Conservation (phyloP, 2,888 invertebrate genomes). For the Antheraea yamamai region DNA sequence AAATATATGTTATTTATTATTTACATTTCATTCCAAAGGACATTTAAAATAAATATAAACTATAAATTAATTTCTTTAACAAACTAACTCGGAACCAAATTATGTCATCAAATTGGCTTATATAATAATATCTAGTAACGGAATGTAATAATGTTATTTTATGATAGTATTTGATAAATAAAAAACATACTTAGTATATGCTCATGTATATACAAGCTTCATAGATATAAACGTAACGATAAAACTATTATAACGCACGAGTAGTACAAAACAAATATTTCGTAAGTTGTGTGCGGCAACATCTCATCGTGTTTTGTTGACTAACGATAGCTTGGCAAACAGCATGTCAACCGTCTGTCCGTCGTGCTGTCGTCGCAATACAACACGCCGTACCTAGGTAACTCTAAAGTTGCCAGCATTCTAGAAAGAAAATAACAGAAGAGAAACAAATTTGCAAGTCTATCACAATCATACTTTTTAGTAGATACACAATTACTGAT, state of each 20-base stretch:
- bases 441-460: background rate
- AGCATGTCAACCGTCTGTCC: background rate
- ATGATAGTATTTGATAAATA: background rate
- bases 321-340: background rate
- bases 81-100: background rate
- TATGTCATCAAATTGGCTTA: background rate
- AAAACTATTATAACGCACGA: background rate
- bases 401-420: background rate
- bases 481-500: too few species aligned
- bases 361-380: background rate
- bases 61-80: background rate
- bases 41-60: background rate
- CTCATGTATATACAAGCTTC: background rate
- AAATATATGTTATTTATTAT: background rate
- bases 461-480: too few species aligned
- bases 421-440: background rate
- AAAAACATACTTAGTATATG: background rate
- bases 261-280: background rate
- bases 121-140: background rate
- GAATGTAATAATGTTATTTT: background rate
- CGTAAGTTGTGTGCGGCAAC: background rate
- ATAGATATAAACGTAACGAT: background rate
- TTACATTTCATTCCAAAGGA: background rate
- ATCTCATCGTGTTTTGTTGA: background rate
- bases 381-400: background rate